A percentile compares a stretch with the other conserved stretches of the same genome.
phyloP scores from a whole-genome alignment of 2,797 vertebrate species.

The Geotrypetes seraphini region DNA sequence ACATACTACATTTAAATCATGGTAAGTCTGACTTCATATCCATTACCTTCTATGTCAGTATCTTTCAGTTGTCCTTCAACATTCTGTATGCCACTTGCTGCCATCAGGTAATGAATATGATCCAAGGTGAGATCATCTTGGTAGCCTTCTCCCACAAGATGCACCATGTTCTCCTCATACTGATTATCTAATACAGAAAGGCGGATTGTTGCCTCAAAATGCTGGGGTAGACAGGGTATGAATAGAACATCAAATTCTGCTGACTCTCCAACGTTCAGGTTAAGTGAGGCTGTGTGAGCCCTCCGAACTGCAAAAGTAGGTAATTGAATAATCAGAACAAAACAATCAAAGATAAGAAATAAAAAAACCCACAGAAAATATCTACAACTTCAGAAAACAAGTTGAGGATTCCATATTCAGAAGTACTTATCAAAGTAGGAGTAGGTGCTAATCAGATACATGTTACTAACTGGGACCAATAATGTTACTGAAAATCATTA shows the following conservation, averaged over 20 bases:
- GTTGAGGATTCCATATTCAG: too few relatives aligned
- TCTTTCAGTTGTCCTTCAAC: conserved; percentile 10
- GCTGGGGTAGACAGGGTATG: conserved; percentile 44
- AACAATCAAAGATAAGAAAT: too few relatives aligned
- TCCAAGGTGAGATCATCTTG: conserved; percentile 66
- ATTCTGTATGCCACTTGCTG: neutral
- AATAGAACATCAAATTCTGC: conserved; percentile 65
- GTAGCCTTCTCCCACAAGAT: conserved; percentile 66
- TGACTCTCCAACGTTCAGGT: conserved; percentile 42
- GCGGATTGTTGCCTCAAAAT: conserved; percentile 43
- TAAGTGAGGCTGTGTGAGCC: conserved; percentile 44
- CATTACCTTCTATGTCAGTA: conserved; percentile 39
- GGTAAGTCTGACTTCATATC: too few relatives aligned
- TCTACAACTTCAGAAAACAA: too few relatives aligned
- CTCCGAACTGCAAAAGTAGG: conserved; percentile 29
- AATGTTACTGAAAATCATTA: too few relatives aligned
- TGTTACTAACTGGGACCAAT: too few relatives aligned
- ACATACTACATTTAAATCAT: too few relatives aligned
- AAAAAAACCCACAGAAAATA: too few relatives aligned
- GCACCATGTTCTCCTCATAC: conserved; percentile 52
- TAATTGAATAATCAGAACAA: too few relatives aligned
- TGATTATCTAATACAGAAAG: conserved; percentile 62
- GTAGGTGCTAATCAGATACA: too few relatives aligned
- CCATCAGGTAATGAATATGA: conserved; percentile 45
- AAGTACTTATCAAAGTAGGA: too few relatives aligned